These are phyloP conservation scores for Cabera pusaria DNA, from an alignment of 2,888 invertebrate genomes.

Conservation along the genomic window DNA sequence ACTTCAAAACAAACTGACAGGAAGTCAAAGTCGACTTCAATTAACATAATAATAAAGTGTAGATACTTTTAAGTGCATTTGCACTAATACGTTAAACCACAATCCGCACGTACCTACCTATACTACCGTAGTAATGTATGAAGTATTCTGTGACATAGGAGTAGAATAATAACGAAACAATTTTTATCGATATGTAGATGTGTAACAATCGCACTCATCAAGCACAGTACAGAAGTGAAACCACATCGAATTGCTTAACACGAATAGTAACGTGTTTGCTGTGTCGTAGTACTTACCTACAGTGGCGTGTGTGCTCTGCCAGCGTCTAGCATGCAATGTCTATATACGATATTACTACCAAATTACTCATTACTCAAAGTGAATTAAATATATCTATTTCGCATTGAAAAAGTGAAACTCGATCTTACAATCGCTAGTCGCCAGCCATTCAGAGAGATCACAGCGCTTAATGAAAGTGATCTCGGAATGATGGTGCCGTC, in stretches of 20 bases:
- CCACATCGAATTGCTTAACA: constrained; percentile 73
- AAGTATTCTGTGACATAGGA: too few species aligned
- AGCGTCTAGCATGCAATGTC: constrained; percentile 58
- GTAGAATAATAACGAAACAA: constrained; percentile 6
- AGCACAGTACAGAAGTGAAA: constrained; percentile 81
- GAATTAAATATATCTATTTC: constrained; percentile 17
- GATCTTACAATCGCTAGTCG: constrained; percentile 9
- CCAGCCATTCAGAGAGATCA: constrained; percentile 12
- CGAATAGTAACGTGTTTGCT: constrained; percentile 63
- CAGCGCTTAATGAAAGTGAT: constrained; percentile 13
- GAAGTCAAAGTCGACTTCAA: too few species aligned
- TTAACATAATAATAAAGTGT: background rate
- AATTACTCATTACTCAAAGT: constrained; percentile 30
- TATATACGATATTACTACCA: constrained; percentile 41
- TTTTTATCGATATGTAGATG: constrained; percentile 16
- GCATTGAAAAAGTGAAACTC: constrained; percentile 28
- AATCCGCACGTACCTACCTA: constrained; percentile 1
- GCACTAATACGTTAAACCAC: too few species aligned
- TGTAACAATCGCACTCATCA: constrained; percentile 43
- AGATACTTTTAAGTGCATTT: constrained; percentile 1
- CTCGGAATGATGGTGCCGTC: constrained; percentile 8
- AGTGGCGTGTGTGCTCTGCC: constrained; percentile 58
- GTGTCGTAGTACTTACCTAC: constrained; percentile 43
- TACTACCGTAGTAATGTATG: background rate
- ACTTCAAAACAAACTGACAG: too few species aligned